Percentiles rank a stretch among this genome's conserved stretches.
These are phyloP conservation scores for Agrotis segetum DNA, from an alignment of 2,888 invertebrate species.

Conservation along the genomic window DNA sequence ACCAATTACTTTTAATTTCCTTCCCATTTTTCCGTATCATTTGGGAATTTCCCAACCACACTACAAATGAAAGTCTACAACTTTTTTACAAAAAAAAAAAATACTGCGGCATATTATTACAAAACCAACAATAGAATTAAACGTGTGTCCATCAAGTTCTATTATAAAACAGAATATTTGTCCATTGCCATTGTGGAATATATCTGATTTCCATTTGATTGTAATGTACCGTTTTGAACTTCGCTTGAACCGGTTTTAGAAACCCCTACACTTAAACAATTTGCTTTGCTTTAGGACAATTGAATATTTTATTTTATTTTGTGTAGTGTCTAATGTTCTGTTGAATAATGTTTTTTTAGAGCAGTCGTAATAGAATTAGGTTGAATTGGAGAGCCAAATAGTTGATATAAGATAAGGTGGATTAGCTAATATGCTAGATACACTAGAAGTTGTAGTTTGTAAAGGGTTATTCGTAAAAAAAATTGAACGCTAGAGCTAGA, in stretches of 20 bases:
- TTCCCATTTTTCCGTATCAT: not conserved
- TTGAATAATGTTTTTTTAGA: slow-evolving; percentile 36
- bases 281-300: slow-evolving; percentile 48
- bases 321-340: slow-evolving; percentile 42
- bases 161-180: slow-evolving; percentile 41
- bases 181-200: slow-evolving; percentile 43
- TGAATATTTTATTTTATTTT: slow-evolving; percentile 56
- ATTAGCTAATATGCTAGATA: not conserved
- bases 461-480: not conserved
- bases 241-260: slow-evolving; percentile 45
- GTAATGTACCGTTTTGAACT: slow-evolving; percentile 31
- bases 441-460: not conserved
- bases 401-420: slow-evolving; percentile 17
- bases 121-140: slow-evolving; percentile 49
- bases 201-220: slow-evolving; percentile 60
- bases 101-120: slow-evolving; percentile 17
- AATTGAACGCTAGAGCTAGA: not conserved
- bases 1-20: not conserved
- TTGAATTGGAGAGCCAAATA: slow-evolving; percentile 29
- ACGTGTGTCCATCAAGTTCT: slow-evolving; percentile 53
- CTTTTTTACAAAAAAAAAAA: slow-evolving; percentile 41
- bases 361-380: slow-evolving; percentile 36
- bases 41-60: slow-evolving; percentile 25
- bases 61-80: not conserved
- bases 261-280: slow-evolving; percentile 41